Conservation (phyloP, 1,140 invertebrate genomes). For the Holotrichia oblita region DNA sequence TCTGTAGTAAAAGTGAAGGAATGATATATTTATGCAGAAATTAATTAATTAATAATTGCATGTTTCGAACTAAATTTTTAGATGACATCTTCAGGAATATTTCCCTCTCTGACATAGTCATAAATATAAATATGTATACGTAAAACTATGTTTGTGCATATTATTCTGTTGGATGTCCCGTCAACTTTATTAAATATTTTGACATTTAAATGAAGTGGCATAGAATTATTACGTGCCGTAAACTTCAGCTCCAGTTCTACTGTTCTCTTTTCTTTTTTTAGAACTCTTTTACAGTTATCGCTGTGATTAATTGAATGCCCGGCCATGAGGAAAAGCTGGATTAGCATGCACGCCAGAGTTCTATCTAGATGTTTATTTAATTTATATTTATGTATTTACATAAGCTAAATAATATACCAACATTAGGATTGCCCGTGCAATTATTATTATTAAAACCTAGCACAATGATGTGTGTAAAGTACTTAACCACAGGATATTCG, state of each 20-base stretch:
- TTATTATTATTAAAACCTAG: background rate
- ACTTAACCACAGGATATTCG: too few species aligned
- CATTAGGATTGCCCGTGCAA: background rate
- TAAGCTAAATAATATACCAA: slow-evolving; percentile 17
- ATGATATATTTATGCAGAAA: too few species aligned
- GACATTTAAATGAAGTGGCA: background rate
- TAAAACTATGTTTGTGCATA: background rate
- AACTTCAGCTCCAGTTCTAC: background rate
- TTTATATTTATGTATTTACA: slow-evolving; percentile 17
- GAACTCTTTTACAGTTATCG: background rate
- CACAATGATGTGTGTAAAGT: too few species aligned
- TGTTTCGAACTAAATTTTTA: too few species aligned
- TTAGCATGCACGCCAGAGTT: background rate
- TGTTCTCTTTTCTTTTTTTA: background rate
- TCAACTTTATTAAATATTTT: slow-evolving; percentile 21
- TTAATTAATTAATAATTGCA: too few species aligned
- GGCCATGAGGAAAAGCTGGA: slow-evolving; percentile 22
- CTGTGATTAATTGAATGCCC: slow-evolving; percentile 16
- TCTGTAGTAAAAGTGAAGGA: too few species aligned
- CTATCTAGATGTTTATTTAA: background rate
- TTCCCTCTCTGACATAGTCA: too few species aligned
- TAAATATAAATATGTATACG: too few species aligned
- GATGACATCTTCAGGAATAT: too few species aligned
- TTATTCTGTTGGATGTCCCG: background rate
- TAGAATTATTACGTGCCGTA: background rate